Base-by-base conservation (phyloP, 1,140 invertebrate genomes). In the Drosophila arawakana region DNA sequence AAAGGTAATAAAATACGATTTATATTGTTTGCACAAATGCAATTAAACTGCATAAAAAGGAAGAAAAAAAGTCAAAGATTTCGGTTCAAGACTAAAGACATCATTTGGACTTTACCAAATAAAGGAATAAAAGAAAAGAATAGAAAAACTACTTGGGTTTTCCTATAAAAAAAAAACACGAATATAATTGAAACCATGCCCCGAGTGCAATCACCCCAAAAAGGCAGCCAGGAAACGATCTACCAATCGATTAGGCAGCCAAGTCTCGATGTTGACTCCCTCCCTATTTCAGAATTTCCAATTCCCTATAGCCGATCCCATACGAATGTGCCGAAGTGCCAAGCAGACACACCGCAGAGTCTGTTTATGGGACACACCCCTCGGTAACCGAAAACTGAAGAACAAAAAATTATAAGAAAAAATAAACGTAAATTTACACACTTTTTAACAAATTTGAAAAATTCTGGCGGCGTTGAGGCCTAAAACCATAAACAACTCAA, bases 11-110 rank as follows among this genome's bases (percentile, higher is more conserved):
- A 90, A 90, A 90, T 72, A 70, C 73, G 78, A 85, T 90, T 90
- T 90, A 81, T 90, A 85, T 90, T 90, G 81, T 90, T 85, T 84
- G 85, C 78, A 80, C 77, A 90, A 90, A 85, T 90, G 85, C 78
- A 90, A 90, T 90, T 90, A 89, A 79, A 90, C 67, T 37, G 57
- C 62, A 82, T 47, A 80, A 69, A 65, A 73, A 75, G 54, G 35
- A 80, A 65, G 54, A 37, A 50, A 57, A 66, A 52, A 73, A 52
- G 43, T 73, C 58, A 59, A 30, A 30, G 10, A 37, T 10, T 34
- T 39, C 57, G 54, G 58, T 47, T 90, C 84, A 85, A 54, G 76
- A 59, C 81, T 90, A 90, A 90, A 81, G 85, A 90, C 86, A 83
- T 90, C 76, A 90, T 90, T 90, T 90, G 77, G 54, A 57, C 84